Percentiles rank a stretch among this genome's conserved stretches.
phyloP scores from a whole-genome alignment of 2,113 vertebrate genomes.

The Gallinago media region DNA sequence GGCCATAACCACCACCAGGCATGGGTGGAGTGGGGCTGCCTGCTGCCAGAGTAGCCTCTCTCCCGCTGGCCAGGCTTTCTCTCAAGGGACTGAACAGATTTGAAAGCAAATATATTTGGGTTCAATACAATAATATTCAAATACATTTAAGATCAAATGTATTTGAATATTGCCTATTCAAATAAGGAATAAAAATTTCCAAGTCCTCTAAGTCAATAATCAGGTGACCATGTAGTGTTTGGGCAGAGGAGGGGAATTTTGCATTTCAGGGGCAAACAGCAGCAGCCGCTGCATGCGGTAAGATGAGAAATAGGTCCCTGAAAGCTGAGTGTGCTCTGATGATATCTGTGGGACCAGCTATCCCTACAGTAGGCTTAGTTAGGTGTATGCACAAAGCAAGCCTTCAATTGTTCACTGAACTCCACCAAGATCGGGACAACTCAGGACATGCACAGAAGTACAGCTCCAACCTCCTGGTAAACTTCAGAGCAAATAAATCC shows the following conservation, averaged over 20 bases:
- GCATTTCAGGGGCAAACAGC: background rate
- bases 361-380: background rate
- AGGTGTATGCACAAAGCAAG: background rate
- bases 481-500: background rate
- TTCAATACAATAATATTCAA: background rate
- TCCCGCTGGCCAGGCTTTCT: background rate
- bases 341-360: background rate
- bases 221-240: fast-evolving
- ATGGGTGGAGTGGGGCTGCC: fast-evolving
- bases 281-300: background rate
- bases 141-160: background rate
- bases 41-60: background rate
- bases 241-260: background rate
- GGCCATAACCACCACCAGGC: background rate
- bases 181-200: background rate
- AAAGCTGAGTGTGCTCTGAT: background rate
- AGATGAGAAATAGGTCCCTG: background rate
- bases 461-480: background rate
- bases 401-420: background rate
- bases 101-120: background rate
- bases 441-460: background rate
- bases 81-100: background rate
- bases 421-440: background rate
- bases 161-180: background rate
- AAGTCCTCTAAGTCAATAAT: background rate